phyloP scores from a whole-genome alignment of 2,113 vertebrate species.

The Cairina moschata region DNA sequence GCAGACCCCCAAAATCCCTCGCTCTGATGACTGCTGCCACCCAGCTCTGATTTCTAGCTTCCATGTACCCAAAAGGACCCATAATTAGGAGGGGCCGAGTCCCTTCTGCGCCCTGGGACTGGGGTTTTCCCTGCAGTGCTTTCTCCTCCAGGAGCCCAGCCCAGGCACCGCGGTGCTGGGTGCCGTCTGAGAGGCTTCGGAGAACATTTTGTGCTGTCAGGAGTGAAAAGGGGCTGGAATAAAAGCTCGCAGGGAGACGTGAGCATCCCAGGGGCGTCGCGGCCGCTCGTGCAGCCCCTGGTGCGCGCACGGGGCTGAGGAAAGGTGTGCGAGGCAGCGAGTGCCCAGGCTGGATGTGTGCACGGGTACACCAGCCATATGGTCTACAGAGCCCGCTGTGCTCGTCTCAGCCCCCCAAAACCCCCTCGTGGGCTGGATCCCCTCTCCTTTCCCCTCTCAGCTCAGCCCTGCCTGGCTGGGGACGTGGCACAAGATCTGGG shows the following conservation, averaged over 20 bases:
- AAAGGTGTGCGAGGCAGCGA: background rate
- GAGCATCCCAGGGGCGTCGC: accelerated
- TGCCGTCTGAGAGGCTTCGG: too few relatives aligned
- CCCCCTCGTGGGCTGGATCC: background rate
- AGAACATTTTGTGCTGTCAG: background rate
- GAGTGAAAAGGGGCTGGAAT: background rate
- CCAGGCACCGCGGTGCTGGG: accelerated
- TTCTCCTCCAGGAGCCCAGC: background rate
- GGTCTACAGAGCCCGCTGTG: background rate
- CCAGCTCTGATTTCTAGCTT: background rate
- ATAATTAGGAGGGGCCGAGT: accelerated
- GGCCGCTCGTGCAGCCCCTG: accelerated
- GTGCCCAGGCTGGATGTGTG: background rate
- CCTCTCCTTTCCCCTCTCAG: background rate
- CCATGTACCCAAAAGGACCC: accelerated
- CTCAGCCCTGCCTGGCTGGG: background rate
- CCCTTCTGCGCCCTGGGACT: background rate
- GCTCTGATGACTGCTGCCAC: background rate
- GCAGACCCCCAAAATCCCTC: accelerated
- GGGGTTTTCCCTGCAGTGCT: background rate
- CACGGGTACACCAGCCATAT: accelerated
- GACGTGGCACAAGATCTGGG: background rate
- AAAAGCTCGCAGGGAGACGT: accelerated
- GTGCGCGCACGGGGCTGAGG: background rate
- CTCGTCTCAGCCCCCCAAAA: background rate